Evolutionary conservation across 2,888 invertebrate species (phyloP).

Genomic region (Drosophila neonasuta): DNA sequence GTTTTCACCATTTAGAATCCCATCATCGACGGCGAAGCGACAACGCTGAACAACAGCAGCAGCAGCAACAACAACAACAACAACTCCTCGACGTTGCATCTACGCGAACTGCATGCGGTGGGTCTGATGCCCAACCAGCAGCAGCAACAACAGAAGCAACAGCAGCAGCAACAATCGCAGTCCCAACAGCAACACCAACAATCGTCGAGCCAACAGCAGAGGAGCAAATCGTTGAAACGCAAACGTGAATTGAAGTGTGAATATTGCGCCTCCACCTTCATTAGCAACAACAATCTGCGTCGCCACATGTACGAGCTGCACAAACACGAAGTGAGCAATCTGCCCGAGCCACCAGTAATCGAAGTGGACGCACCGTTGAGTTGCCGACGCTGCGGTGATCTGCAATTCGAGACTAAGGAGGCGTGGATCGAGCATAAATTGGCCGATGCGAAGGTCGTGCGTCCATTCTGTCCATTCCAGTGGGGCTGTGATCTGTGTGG

Average conservation of each 20-base stretch:
- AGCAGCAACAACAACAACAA: conserved; percentile 67
- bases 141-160: conserved; percentile 56
- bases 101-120: conserved; percentile 80
- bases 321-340: conserved; percentile 79
- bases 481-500: conserved; percentile 82
- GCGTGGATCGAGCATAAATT: conserved; percentile 82
- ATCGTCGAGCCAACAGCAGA: conserved; percentile 31
- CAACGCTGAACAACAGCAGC: conserved; percentile 65
- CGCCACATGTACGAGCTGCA: conserved; percentile 82
- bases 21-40: conserved; percentile 69
- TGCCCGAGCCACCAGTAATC: conserved; percentile 78
- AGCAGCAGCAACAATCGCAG: conserved; percentile 54
- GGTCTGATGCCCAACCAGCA: conserved; percentile 79
- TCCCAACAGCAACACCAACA: conserved; percentile 42
- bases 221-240: conserved; percentile 75
- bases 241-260: conserved; percentile 81
- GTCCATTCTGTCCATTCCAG: conserved; percentile 81
- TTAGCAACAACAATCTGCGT: conserved; percentile 82
- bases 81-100: conserved; percentile 74
- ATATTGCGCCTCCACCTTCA: conserved; percentile 82
- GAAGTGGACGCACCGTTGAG: conserved; percentile 78
- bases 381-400: conserved; percentile 78
- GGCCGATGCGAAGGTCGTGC: conserved; percentile 79
- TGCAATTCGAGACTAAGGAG: conserved; percentile 78
- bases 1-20: conserved; percentile 41